Conservation (phyloP, 2,888 invertebrate species). For the Acrobasis suavella region DNA sequence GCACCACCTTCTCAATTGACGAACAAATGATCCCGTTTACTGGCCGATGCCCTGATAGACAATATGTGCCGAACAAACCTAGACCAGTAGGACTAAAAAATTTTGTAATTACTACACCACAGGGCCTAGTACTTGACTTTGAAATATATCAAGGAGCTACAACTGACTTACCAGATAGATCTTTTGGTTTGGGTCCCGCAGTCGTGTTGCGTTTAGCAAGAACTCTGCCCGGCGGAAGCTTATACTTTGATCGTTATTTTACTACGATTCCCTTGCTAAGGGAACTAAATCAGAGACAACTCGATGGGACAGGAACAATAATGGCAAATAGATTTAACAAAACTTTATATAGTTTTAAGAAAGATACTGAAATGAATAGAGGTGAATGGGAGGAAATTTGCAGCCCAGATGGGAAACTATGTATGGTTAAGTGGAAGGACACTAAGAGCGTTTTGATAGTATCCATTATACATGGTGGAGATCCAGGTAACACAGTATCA, state of each 20-base stretch:
- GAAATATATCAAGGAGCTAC: constrained; percentile 34
- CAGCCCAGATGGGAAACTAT: constrained; percentile 34
- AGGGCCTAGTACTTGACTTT: neutral
- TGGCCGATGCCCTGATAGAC: constrained; percentile 30
- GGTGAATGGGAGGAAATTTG: constrained; percentile 36
- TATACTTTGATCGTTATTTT: constrained; percentile 35
- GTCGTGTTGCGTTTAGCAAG: constrained; percentile 33
- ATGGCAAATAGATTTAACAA: constrained; percentile 23
- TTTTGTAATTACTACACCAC: constrained; percentile 1
- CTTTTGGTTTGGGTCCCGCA: constrained; percentile 32
- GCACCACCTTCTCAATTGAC: constrained; percentile 30
- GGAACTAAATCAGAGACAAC: neutral
- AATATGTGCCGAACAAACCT: neutral
- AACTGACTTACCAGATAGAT: constrained; percentile 29
- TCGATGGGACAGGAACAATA: constrained; percentile 17
- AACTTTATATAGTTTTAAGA: constrained; percentile 31
- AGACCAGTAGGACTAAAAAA: constrained; percentile 6
- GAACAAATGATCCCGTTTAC: constrained; percentile 37
- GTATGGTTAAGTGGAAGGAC: constrained; percentile 44
- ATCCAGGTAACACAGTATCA: constrained; percentile 29
- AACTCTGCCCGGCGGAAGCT: constrained; percentile 31
- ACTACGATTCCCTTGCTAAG: constrained; percentile 32
- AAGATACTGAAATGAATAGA: constrained; percentile 34
- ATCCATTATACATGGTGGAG: constrained; percentile 40
- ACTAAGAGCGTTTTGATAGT: constrained; percentile 36